phyloP scores from a whole-genome alignment of 2,888 invertebrate genomes.

The Augochlorella aurata region DNA sequence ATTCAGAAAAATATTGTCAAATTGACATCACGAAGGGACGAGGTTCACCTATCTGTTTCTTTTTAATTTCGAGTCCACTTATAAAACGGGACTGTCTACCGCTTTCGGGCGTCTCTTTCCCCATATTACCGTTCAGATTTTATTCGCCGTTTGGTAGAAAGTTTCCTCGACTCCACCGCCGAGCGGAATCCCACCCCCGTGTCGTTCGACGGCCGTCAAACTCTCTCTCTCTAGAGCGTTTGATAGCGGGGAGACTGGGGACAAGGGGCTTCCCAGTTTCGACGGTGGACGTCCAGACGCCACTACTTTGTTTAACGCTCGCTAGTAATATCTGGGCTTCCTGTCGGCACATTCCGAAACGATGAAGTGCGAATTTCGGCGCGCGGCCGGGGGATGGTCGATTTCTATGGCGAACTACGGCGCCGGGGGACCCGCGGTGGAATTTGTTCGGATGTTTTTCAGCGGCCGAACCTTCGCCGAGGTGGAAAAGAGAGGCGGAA shows the following conservation, averaged over 20 bases:
- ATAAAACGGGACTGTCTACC: no score
- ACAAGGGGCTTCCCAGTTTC: slow-evolving; percentile 31
- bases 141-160: neutral
- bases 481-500: neutral
- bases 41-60: no score
- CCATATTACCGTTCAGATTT: neutral
- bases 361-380: slow-evolving; percentile 18
- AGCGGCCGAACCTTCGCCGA: neutral
- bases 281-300: slow-evolving; percentile 8
- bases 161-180: neutral
- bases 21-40: no score
- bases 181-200: neutral
- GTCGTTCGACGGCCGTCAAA: neutral
- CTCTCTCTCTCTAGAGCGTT: slow-evolving; percentile 24
- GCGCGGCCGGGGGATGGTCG: neutral
- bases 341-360: slow-evolving; percentile 15
- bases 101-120: no score
- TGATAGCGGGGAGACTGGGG: slow-evolving; percentile 33
- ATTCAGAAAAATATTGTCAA: no score
- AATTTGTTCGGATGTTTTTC: slow-evolving; percentile 20
- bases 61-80: no score
- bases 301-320: slow-evolving; percentile 43
- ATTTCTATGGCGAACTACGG: neutral
- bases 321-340: slow-evolving; percentile 22
- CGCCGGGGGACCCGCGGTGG: neutral